Percentiles rank a stretch among this genome's conserved stretches.
These are phyloP conservation scores for Piscicola geometra DNA, from an alignment of 2,888 invertebrate genomes.

Conservation along the genomic window DNA sequence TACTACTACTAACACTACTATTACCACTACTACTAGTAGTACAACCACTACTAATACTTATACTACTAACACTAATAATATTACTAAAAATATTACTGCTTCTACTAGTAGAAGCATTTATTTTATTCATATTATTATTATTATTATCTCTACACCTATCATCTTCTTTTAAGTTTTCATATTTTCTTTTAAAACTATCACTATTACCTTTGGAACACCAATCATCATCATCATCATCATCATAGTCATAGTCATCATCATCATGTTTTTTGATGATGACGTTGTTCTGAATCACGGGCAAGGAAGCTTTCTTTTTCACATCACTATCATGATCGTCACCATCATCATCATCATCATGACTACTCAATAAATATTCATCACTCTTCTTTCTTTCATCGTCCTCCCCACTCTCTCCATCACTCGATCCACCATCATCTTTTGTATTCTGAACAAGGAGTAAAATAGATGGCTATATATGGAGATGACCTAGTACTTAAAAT, in stretches of 20 bases:
- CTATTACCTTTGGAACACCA: not conserved
- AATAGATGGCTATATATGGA: too few species aligned
- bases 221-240: constrained; percentile 7
- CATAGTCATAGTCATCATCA: not conserved
- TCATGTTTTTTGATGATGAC: too few species aligned
- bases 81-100: not conserved
- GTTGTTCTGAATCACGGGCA: too few species aligned
- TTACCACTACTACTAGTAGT: too few species aligned
- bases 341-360: not conserved
- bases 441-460: too few species aligned
- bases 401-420: not conserved
- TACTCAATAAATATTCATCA: not conserved
- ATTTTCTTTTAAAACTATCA: too few species aligned
- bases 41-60: not conserved
- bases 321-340: too few species aligned
- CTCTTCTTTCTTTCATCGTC: not conserved
- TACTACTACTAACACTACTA: not conserved
- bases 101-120: not conserved
- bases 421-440: too few species aligned
- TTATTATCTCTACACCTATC: not conserved
- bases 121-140: constrained; percentile 2
- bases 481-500: too few species aligned
- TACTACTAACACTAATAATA: not conserved
- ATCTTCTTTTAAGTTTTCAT: too few species aligned
- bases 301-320: too few species aligned